Percentiles rank a stretch among this genome's conserved stretches.
phyloP scores from a whole-genome alignment of 2,113 vertebrate species.

The Mellivora capensis region DNA sequence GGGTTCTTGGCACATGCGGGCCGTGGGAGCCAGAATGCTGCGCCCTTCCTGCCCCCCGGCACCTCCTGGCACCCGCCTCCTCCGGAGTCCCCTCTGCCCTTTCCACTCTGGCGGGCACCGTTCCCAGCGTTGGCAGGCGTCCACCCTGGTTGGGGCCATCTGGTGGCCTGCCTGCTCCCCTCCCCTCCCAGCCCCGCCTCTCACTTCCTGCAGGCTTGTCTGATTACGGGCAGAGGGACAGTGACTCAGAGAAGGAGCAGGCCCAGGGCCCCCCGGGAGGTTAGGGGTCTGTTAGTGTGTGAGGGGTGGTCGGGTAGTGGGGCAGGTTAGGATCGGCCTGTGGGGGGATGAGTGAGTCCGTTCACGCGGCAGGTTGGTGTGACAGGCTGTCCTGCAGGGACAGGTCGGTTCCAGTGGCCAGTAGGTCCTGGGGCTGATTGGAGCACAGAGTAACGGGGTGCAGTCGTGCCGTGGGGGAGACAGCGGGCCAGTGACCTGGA shows the following conservation, averaged over 20 bases:
- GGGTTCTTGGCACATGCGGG: not conserved
- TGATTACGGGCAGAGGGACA: not conserved
- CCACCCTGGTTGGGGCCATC: not conserved
- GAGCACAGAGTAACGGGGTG: too few species aligned
- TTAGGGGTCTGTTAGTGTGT: fast-evolving
- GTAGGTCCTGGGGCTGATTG: too few species aligned
- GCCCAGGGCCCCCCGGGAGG: not conserved
- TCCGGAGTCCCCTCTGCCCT: not conserved
- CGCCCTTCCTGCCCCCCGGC: not conserved
- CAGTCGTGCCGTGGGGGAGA: fast-evolving
- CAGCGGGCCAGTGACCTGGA: too few species aligned
- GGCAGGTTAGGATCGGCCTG: not conserved
- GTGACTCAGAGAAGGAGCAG: not conserved
- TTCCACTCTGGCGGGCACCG: not conserved
- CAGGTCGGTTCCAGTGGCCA: too few species aligned
- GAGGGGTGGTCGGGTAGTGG: not conserved
- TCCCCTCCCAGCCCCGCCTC: not conserved
- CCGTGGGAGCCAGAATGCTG: not conserved
- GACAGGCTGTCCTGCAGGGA: too few species aligned
- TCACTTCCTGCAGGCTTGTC: not conserved
- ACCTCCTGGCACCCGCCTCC: not conserved
- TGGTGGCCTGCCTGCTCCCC: not conserved
- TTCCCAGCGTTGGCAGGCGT: not conserved
- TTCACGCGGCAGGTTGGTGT: too few species aligned
- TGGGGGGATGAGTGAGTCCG: not conserved